Evolutionary conservation across 2,888 invertebrate genomes (phyloP), one percentile per base, ranked within the genome.

Genomic region (Azorinus chamasolen): DNA sequence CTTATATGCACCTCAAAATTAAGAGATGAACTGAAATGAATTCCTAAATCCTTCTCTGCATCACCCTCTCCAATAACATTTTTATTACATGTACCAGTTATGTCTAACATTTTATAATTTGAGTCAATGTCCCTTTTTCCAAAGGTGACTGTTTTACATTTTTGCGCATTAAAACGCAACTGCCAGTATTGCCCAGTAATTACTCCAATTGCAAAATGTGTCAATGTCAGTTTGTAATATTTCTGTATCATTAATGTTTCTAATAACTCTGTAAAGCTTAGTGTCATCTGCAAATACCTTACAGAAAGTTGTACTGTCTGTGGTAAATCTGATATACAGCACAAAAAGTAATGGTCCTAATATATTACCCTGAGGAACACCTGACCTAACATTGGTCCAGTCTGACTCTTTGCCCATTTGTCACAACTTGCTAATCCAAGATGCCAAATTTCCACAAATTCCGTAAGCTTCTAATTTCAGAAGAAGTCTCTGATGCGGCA

Each of bases 211-310:
- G 54, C 65, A 72, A 1, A 72, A 43, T 1, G 12, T 43, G n/a
- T 32, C 22, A 5, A 72, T 58, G 32, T 72, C 72, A 39, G 43
- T 46, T 46, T 72, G 72, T 16, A 72, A 24, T 18, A 25, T n/a
- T 20, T 25, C 18, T 37, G 43, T 53, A 10, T 72, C 59, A 8
- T 24, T 22, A 6, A 18, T 22, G 4, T 46, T 32, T 27, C 4
- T 22, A 24, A 72, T 65, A 39, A 2, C 22, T 22, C 20, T 41
- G 25, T 65, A 72, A 8, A 58, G 2, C 37, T 72, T 65, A 18
- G 51, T 32, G 27, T 72, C 72, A 54, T 72, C 72, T 20, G 65
- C 65, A 48, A 72, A 65, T n/a, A 72, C 18, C 14, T 43, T 37
- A 27, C 45, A 39, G 16, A 20, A 32, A 48, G 41, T 50, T 16